A percentile compares a stretch with the other conserved stretches of the same genome.
phyloP scores from a whole-genome alignment of 2,113 vertebrate genomes.

The Neogobius melanostomus region DNA sequence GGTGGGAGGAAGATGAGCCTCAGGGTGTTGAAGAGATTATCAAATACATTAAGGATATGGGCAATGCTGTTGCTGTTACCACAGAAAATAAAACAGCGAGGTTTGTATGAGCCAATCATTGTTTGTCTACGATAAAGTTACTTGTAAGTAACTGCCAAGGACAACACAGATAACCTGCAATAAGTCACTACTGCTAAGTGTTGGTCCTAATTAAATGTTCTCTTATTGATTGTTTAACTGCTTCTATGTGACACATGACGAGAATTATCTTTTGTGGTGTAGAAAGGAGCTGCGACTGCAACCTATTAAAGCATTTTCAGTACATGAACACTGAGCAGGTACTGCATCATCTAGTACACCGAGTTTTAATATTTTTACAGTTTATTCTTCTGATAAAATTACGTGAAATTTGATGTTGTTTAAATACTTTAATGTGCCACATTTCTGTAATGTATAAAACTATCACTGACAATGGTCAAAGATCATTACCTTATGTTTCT shows the following conservation, averaged over 20 bases:
- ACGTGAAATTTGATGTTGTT: neutral
- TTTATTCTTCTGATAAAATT: neutral
- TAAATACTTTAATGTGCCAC: too few species aligned
- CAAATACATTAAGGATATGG: neutral
- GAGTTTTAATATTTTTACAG: neutral
- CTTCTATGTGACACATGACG: neutral
- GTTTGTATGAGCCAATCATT: too few species aligned
- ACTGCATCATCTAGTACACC: neutral
- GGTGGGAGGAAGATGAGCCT: constrained; percentile 22
- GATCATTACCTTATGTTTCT: constrained; percentile 7
- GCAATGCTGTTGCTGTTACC: too few species aligned
- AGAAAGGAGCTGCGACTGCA: neutral
- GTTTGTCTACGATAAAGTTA: too few species aligned
- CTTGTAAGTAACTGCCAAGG: neutral
- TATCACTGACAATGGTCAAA: constrained; percentile 4
- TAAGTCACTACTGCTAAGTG: neutral
- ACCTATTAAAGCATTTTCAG: neutral
- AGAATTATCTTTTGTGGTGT: neutral
- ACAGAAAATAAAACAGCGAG: too few species aligned
- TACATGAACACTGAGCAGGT: neutral
- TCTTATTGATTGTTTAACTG: neutral
- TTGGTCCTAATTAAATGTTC: neutral
- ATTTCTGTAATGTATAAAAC: too few species aligned
- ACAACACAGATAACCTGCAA: neutral
- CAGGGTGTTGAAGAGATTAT: neutral